Conservation (phyloP, 2,888 invertebrate genomes). For the Hermaeophaga mercurialis region DNA sequence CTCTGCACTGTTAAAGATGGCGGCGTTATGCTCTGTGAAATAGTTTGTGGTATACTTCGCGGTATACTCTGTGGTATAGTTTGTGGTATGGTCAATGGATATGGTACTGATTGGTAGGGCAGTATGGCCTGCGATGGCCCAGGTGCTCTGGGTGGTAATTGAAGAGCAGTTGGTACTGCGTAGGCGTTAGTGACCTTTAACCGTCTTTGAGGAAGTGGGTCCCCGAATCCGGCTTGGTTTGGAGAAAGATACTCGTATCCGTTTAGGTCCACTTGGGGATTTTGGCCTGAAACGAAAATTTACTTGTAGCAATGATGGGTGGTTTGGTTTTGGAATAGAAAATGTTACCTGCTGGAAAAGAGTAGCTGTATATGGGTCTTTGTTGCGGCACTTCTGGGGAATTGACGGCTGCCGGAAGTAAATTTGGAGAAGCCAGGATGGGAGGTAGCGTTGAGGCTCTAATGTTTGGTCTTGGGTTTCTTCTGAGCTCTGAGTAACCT, state of each 20-base stretch:
- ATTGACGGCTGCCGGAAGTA: conserved; percentile 49
- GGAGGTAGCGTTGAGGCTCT: conserved; percentile 45
- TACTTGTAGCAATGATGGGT: too few relatives aligned
- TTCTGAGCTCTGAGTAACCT: conserved; percentile 49
- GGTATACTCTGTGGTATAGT: conserved; percentile 1
- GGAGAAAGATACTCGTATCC: conserved; percentile 48
- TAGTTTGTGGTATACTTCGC: not conserved
- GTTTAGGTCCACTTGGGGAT: conserved; percentile 28
- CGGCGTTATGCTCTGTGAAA: not conserved
- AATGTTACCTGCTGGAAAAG: conserved; percentile 27
- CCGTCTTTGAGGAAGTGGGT: conserved; percentile 39
- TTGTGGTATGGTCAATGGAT: not conserved
- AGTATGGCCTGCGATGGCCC: conserved; percentile 17
- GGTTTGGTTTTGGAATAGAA: too few relatives aligned
- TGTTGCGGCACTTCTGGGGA: conserved; percentile 32
- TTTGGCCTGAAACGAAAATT: conserved; percentile 18
- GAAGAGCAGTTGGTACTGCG: conserved; percentile 44
- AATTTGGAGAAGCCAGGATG: conserved; percentile 45
- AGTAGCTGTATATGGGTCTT: conserved; percentile 29
- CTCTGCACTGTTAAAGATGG: conserved; percentile 2
- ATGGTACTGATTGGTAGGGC: not conserved
- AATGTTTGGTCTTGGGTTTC: conserved; percentile 44
- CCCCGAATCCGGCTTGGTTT: conserved; percentile 44
- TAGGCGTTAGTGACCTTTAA: conserved; percentile 44
- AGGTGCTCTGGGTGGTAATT: conserved; percentile 31